A percentile compares a stretch with the other conserved stretches of the same genome.
Evolutionary conservation across 2,797 vertebrate genomes (phyloP).

Genomic region (Phyllotis vaccarum): DNA sequence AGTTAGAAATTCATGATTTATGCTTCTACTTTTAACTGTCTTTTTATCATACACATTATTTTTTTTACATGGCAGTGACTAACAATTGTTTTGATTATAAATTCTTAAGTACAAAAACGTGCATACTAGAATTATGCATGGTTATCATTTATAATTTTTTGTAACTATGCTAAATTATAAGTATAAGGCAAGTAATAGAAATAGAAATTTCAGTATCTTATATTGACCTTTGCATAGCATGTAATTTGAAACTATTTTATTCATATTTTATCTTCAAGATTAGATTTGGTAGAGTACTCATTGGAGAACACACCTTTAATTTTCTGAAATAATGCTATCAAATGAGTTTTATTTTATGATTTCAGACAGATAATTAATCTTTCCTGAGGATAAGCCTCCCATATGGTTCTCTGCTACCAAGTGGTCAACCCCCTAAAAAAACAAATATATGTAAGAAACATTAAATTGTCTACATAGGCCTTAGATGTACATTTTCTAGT

Average conservation of each 20-base stretch:
- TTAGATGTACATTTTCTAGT: not conserved
- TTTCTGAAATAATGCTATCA: constrained; percentile 34
- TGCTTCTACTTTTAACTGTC: not conserved
- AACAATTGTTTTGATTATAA: not conserved
- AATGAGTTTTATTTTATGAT: not conserved
- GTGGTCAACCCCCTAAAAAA: not conserved
- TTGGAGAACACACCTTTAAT: constrained; percentile 21
- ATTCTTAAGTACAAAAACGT: not conserved
- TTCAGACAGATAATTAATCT: not conserved
- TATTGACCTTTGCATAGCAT: not conserved
- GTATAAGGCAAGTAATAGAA: not conserved
- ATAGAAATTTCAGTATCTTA: constrained; percentile 17
- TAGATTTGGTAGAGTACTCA: not conserved
- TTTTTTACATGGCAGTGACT: not conserved
- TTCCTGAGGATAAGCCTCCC: no score
- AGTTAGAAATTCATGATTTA: constrained; percentile 28
- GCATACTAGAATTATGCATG: not conserved
- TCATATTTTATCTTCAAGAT: constrained; percentile 42
- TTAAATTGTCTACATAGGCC: not conserved
- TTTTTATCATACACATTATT: not conserved
- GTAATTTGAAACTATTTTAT: not conserved
- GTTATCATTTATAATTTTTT: constrained; percentile 28
- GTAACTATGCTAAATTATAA: not conserved
- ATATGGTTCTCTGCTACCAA: not conserved
- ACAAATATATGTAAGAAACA: not conserved